Evolutionary conservation across 2,888 invertebrate genomes (phyloP), one percentile per base, ranked within the genome.

Genomic region (Nephrotoma guestfalica): DNA sequence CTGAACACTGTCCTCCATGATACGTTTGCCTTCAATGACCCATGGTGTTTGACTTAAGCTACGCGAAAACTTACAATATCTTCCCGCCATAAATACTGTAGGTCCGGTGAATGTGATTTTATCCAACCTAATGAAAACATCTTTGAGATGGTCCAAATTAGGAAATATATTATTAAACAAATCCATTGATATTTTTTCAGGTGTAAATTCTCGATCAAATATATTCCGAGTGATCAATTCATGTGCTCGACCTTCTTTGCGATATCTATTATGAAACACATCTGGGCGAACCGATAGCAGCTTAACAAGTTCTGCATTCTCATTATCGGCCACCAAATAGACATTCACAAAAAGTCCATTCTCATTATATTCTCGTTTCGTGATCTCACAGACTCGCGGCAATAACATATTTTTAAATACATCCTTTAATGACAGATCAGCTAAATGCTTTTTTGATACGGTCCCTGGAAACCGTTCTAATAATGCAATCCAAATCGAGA

Each of bases 41-140:
- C 99, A 99, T 0, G 99, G 99, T 0, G 98, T 97, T 92, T 99
- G 99, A 86, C 97, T 96, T 42, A 99, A 91, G 88, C 93, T 92
- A 86, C 99, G 93, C 3, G 96, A 96, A 89, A 95, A 94, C 91
- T 98, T 98, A 88, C 95, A 93, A 90, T 99, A 98, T 86, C 98
- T 89, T 3, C 91, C 91, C 0, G 91, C 92, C 6, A 91, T 89
- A 87, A 90, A 91, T 0, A 91, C 89, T 7, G 90, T 89, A 2
- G 91, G 91, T 0, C 91, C 91, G 0, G 87, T 87, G 2, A 91
- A 88, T 3, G 89, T 89, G 1, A 90, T 89, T n/a, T 89, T 88
- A 41, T 89, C 88, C 5, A 91, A 88, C 83, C 86, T 88, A 57
- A 91, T 87, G 0, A 87, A 51, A 93, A 93, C 6, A 91, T 88